Percentiles rank a stretch among this genome's conserved stretches.
These are phyloP conservation scores for Luperina testacea DNA, from an alignment of 2,888 invertebrate species.

Conservation along the genomic window DNA sequence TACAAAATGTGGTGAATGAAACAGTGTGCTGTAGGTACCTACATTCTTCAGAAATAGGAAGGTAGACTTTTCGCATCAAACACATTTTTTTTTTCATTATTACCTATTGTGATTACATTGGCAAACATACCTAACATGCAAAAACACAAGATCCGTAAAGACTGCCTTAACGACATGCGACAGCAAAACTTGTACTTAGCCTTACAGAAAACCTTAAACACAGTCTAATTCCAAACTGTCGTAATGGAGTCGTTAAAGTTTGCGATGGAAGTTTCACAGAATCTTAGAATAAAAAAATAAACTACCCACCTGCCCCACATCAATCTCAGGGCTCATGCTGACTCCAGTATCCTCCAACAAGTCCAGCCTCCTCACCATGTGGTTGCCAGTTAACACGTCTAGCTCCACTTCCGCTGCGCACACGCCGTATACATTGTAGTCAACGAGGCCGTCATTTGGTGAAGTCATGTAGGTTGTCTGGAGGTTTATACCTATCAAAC, in stretches of 20 bases:
- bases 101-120: not conserved
- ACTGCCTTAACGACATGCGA: not conserved
- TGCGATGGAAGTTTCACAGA: not conserved
- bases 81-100: not conserved
- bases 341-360: constrained; percentile 92
- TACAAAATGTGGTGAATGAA: not conserved
- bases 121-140: not conserved
- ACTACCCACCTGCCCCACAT: constrained; percentile 91
- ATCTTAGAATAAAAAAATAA: not conserved
- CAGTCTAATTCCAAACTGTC: not conserved
- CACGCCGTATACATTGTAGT: constrained; percentile 91
- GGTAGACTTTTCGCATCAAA: too few relatives aligned
- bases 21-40: not conserved
- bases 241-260: not conserved
- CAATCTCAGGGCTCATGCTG: constrained; percentile 92
- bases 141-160: not conserved
- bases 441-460: constrained; percentile 72
- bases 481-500: constrained; percentile 85
- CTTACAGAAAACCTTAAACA: not conserved
- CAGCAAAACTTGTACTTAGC: not conserved
- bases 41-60: not conserved
- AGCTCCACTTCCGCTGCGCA: constrained; percentile 92
- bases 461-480: constrained; percentile 88
- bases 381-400: constrained; percentile 93
- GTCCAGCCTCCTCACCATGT: constrained; percentile 90